Evolutionary conservation across 2,113 vertebrate genomes (phyloP).

Genomic region (Galeopterus variegatus): DNA sequence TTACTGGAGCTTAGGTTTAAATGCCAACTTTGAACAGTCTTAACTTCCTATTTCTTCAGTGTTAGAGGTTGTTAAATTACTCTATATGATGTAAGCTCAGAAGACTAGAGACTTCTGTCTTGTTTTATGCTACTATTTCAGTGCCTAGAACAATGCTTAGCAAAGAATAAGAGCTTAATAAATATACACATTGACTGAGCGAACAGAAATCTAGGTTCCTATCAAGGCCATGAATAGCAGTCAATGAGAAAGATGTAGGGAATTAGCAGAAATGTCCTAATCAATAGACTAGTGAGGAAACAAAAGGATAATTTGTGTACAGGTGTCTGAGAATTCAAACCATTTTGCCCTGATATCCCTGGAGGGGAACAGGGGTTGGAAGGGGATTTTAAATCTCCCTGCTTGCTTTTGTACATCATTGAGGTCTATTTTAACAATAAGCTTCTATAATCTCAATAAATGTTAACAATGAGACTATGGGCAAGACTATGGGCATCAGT

Average conservation of each 20-base stretch:
- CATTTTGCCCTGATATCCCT: background rate
- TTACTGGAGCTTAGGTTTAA: background rate
- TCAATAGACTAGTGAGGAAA: background rate
- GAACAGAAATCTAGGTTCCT: background rate
- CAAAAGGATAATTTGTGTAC: background rate
- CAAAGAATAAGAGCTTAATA: background rate
- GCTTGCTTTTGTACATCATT: background rate
- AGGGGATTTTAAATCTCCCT: background rate
- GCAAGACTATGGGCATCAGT: background rate
- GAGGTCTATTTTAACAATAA: background rate
- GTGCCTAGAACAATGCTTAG: background rate
- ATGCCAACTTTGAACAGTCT: background rate
- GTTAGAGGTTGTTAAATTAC: background rate
- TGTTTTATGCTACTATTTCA: background rate
- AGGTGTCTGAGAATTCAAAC: background rate
- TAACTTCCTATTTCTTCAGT: background rate
- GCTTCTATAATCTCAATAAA: background rate
- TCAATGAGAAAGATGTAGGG: background rate
- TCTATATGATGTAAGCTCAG: background rate
- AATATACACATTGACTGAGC: background rate
- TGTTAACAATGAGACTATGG: background rate
- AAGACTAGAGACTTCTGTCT: background rate
- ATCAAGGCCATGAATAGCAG: background rate
- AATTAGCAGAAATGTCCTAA: background rate
- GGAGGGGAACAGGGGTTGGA: background rate